A percentile compares a stretch with the other conserved stretches of the same genome.
phyloP scores from a whole-genome alignment of 2,888 invertebrate genomes.

The Pyrocoelia pectoralis region DNA sequence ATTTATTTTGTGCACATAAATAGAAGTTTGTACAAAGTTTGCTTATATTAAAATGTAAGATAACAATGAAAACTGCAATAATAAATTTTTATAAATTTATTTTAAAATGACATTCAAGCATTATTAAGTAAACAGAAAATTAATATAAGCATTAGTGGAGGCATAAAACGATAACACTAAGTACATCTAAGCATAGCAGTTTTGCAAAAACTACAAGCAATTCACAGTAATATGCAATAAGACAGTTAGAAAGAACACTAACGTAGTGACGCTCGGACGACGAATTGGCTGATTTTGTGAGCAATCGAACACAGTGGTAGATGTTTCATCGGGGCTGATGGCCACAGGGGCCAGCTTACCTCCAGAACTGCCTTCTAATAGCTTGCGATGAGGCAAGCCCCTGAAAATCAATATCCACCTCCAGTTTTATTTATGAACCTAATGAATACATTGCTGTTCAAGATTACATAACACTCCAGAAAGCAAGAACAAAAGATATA shows the following conservation, averaged over 20 bases:
- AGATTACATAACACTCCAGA: background rate
- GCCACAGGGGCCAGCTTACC: conserved; percentile 65
- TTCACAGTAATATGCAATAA: conserved; percentile 19
- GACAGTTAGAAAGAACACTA: conserved; percentile 55
- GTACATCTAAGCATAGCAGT: background rate
- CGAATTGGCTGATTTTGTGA: conserved; percentile 55
- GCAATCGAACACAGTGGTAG: conserved; percentile 50
- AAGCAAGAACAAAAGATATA: background rate
- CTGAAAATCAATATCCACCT: conserved; percentile 57
- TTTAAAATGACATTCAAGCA: background rate
- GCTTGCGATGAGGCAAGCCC: conserved; percentile 63
- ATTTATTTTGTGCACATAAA: too few species aligned
- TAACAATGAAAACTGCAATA: background rate
- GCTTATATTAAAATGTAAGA: background rate
- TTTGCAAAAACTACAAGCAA: background rate
- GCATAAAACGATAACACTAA: background rate
- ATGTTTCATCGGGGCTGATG: conserved; percentile 64
- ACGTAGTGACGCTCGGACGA: conserved; percentile 66
- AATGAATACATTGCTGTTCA: background rate
- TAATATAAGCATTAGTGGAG: conserved; percentile 8
- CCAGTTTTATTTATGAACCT: conserved; percentile 25
- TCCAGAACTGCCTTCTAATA: conserved; percentile 58
- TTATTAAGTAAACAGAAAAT: background rate
- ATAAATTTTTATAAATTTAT: background rate
- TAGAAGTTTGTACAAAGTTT: too few species aligned